These are phyloP conservation scores for Champsocephalus gunnari DNA, from an alignment of 2,797 vertebrate species.

Conservation along the genomic window DNA sequence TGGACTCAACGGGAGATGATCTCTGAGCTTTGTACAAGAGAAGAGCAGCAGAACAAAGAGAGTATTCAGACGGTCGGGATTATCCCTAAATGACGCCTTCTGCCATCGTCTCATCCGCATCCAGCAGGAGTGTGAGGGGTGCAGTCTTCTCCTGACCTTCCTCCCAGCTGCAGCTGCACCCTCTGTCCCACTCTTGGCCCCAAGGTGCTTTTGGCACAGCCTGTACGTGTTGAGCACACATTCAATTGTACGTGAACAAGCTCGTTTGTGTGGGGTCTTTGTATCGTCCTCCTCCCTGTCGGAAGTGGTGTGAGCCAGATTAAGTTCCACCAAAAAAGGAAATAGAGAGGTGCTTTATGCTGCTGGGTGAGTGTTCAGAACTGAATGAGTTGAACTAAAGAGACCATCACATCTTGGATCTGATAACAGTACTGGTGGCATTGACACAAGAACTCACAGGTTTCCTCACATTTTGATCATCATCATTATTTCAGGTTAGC, in stretches of 20 bases:
- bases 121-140: conserved; percentile 50
- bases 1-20: conserved; percentile 31
- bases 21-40: conserved; percentile 7
- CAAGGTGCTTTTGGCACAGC: conserved; percentile 63
- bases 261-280: conserved; percentile 54
- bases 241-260: conserved; percentile 21
- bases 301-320: conserved; percentile 68
- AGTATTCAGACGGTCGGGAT: conserved; percentile 42
- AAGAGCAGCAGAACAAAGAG: conserved; percentile 44
- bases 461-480: conserved; percentile 9
- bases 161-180: conserved; percentile 71
- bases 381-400: conserved; percentile 54
- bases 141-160: conserved; percentile 40
- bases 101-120: conserved; percentile 52
- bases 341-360: conserved; percentile 69
- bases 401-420: conserved; percentile 43
- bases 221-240: conserved; percentile 16
- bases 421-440: conserved; percentile 28
- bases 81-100: conserved; percentile 23
- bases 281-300: conserved; percentile 33
- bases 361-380: conserved; percentile 33
- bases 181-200: conserved; percentile 50
- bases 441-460: conserved; percentile 14
- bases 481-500: not conserved
- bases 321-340: conserved; percentile 27